phyloP scores from a whole-genome alignment of 2,113 vertebrate genomes.

The Tetraodon nigroviridis region DNA sequence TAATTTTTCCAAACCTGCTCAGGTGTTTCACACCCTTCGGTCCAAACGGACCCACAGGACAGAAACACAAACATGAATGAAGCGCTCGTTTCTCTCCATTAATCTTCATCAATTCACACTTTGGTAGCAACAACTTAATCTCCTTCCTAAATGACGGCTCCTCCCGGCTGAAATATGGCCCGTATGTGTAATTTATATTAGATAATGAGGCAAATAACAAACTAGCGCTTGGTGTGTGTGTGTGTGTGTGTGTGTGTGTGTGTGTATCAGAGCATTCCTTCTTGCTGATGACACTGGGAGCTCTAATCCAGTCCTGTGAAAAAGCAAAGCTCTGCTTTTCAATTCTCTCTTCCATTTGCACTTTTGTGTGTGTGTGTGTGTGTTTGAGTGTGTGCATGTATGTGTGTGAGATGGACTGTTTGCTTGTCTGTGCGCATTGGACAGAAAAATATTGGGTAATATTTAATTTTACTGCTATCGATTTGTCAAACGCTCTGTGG shows the following conservation, averaged over 20 bases:
- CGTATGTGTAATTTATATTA: not conserved
- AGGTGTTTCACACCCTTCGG: too few relatives aligned
- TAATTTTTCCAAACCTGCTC: too few relatives aligned
- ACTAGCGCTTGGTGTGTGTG: not conserved
- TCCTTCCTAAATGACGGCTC: not conserved
- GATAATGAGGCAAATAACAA: not conserved
- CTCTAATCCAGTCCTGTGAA: conserved; percentile 40
- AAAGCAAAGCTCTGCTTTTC: conserved; percentile 34
- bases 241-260: conserved; percentile 11
- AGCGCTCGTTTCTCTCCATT: not conserved
- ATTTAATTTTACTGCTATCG: too few relatives aligned
- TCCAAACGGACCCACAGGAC: too few relatives aligned
- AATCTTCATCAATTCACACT: not conserved
- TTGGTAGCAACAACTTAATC: conserved; percentile 1
- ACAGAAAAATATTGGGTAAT: not conserved
- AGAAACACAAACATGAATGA: too few relatives aligned
- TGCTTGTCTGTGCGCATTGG: not conserved
- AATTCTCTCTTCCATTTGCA: conserved; percentile 30
- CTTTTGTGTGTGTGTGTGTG: conserved; percentile 10
- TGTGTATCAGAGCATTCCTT: conserved; percentile 32
- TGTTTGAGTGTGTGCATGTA: conserved; percentile 6
- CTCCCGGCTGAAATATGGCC: not conserved
- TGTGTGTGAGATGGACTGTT: too few relatives aligned
- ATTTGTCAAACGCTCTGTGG: too few relatives aligned
- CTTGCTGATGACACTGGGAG: conserved; percentile 26